Percentiles rank a stretch among this genome's conserved stretches.
Evolutionary conservation across 1,140 invertebrate genomes (phyloP).

Genomic region (Drosophila santomea): DNA sequence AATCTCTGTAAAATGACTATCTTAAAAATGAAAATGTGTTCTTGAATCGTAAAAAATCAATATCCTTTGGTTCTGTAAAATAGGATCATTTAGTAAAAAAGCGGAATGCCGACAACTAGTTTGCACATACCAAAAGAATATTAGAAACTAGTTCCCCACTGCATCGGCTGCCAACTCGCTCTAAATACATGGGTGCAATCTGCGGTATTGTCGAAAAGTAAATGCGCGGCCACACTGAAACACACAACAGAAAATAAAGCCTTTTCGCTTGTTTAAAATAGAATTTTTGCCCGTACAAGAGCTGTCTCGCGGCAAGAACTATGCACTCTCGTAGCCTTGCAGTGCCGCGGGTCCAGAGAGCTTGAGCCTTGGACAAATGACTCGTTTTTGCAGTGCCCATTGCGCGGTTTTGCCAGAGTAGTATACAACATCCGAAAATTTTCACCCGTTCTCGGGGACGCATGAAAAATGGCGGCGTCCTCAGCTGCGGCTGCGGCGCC

Average conservation of each 20-base stretch:
- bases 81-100: too few species aligned
- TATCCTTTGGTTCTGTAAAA: too few species aligned
- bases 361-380: slow-evolving; percentile 52
- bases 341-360: slow-evolving; percentile 25
- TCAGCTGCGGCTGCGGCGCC: slow-evolving; percentile 55
- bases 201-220: slow-evolving; percentile 10
- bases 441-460: slow-evolving; percentile 64
- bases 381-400: slow-evolving; percentile 37
- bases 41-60: too few species aligned
- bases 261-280: slow-evolving; percentile 48
- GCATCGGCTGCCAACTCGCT: not conserved
- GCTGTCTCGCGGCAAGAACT: slow-evolving; percentile 26
- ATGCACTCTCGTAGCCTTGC: slow-evolving; percentile 41
- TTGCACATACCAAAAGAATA: too few species aligned
- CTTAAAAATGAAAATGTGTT: too few species aligned
- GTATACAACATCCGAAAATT: slow-evolving; percentile 63
- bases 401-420: slow-evolving; percentile 48
- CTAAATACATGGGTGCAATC: too few species aligned
- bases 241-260: slow-evolving; percentile 46
- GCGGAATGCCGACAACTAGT: too few species aligned
- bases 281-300: slow-evolving; percentile 32
- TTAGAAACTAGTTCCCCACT: not conserved
- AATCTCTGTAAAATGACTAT: too few species aligned
- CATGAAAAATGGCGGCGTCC: slow-evolving; percentile 81
- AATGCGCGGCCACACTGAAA: slow-evolving; percentile 10